Evolutionary conservation across 2,113 vertebrate genomes (phyloP).

Genomic region (Corythornis cristatus): DNA sequence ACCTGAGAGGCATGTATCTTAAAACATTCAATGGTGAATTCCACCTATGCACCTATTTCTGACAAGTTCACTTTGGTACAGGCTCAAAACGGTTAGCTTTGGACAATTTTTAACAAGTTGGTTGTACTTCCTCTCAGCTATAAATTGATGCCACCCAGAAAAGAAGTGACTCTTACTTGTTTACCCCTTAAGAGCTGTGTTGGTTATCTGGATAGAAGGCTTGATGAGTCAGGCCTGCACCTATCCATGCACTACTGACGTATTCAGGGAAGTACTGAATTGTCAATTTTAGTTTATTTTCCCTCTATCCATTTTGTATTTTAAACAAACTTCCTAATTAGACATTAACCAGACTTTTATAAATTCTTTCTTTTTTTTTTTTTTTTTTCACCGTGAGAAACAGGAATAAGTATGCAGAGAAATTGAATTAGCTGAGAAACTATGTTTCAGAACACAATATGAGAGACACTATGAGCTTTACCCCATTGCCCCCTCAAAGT

Average conservation of each 20-base stretch:
- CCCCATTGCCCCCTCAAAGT: background rate
- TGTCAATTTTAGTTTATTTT: background rate
- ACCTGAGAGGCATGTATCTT: background rate
- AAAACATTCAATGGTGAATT: background rate
- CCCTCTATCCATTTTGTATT: background rate
- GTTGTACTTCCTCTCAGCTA: background rate
- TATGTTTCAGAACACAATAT: background rate
- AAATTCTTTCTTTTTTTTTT: background rate
- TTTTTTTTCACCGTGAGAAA: background rate
- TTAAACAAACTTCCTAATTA: background rate
- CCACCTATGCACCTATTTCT: background rate
- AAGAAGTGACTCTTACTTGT: background rate
- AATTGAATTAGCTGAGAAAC: background rate
- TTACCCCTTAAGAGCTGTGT: background rate
- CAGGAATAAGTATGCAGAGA: background rate
- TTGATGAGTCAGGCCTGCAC: background rate
- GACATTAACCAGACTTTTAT: background rate
- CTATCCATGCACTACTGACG: background rate
- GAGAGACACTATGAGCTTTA: background rate
- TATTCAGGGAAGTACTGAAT: background rate
- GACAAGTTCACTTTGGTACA: background rate
- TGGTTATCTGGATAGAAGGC: background rate
- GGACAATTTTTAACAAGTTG: background rate
- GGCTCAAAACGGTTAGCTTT: background rate
- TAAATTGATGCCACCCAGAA: background rate